phyloP scores from a whole-genome alignment of 2,797 vertebrate genomes.

The Parauchenoglanis punctatus region DNA sequence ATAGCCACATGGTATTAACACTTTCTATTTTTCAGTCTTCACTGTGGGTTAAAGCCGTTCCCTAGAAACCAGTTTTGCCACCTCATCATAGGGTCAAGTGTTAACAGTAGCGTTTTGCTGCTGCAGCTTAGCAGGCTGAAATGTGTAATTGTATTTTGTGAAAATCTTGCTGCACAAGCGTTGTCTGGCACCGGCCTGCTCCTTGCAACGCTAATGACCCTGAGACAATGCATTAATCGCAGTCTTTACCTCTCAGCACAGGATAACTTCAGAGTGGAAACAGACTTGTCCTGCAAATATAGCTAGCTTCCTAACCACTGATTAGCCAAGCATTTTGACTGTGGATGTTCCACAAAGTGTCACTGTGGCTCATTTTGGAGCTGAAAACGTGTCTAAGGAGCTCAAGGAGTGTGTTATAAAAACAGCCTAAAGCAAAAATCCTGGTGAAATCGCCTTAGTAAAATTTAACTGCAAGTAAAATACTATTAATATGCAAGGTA shows the following conservation, averaged over 20 bases:
- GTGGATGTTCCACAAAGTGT: background rate
- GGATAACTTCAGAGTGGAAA: conserved; percentile 6
- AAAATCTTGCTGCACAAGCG: conserved; percentile 55
- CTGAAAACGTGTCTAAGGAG: background rate
- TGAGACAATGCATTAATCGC: conserved; percentile 22
- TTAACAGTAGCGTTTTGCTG: conserved; percentile 72
- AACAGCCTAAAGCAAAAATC: background rate
- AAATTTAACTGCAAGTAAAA: background rate
- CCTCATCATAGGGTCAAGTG: conserved; percentile 74
- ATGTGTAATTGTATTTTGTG: conserved; percentile 72
- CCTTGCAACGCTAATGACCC: conserved; percentile 30
- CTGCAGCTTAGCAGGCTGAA: conserved; percentile 70
- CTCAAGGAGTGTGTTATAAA: background rate
- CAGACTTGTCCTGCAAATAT: background rate
- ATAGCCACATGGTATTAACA: conserved; percentile 52
- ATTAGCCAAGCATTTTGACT: background rate
- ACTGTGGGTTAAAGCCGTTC: conserved; percentile 63
- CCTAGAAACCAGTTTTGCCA: conserved; percentile 71
- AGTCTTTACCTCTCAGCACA: conserved; percentile 13
- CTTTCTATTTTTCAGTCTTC: conserved; percentile 60
- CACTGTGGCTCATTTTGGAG: background rate
- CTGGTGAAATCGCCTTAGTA: background rate
- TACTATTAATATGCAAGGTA: background rate
- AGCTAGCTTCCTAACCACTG: background rate
- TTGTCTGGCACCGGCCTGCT: conserved; percentile 45